Evolutionary conservation across 1,140 invertebrate genomes (phyloP).

Genomic region (Myzus persicae): DNA sequence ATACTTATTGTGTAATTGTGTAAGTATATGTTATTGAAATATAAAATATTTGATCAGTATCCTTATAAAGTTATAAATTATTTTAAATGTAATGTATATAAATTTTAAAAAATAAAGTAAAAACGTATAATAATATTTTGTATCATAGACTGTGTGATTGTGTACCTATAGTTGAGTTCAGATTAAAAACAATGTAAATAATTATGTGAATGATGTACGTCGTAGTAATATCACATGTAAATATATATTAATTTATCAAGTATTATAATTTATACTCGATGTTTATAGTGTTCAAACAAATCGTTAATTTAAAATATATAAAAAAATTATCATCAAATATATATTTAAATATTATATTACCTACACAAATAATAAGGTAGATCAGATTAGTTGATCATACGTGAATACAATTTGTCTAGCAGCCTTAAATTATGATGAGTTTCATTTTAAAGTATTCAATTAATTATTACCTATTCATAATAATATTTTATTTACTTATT

Average conservation of each 20-base stretch:
- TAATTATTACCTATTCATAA: background rate
- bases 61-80: background rate
- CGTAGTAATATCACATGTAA: background rate
- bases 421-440: background rate
- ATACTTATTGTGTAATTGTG: background rate
- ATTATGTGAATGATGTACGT: background rate
- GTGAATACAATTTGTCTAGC: background rate
- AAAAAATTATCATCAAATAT: background rate
- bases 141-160: background rate
- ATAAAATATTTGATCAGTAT: background rate
- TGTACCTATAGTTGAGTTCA: background rate
- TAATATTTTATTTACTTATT: background rate
- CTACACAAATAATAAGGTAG: background rate
- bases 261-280: too few relatives aligned
- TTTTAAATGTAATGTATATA: background rate
- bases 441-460: background rate
- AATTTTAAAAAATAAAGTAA: background rate
- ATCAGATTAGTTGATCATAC: background rate
- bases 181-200: background rate
- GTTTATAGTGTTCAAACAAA: background rate
- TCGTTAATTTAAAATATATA: background rate
- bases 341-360: background rate
- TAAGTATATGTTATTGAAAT: background rate
- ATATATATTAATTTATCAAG: background rate
- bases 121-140: background rate